A percentile compares a stretch with the other conserved stretches of the same genome.
Evolutionary conservation across 2,113 vertebrate species (phyloP).

Genomic region (Rhombomys opimus): DNA sequence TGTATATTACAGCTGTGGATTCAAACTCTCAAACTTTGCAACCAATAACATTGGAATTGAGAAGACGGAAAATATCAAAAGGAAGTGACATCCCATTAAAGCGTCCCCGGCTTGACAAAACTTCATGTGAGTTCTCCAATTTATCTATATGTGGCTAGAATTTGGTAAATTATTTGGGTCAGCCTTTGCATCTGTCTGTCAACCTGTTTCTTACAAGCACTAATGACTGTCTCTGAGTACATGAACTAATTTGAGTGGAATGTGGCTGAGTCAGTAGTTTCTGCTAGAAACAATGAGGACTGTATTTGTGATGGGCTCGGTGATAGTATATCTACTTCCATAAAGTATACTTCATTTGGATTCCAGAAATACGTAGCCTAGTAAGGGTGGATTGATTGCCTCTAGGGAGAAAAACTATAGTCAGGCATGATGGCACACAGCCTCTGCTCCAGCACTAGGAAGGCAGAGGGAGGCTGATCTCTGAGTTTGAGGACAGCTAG

Average conservation of each 20-base stretch:
- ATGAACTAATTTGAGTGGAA: not conserved
- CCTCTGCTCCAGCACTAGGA: not conserved
- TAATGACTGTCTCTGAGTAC: not conserved
- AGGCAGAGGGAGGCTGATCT: not conserved
- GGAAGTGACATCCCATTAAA: slow-evolving; percentile 89
- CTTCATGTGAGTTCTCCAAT: slow-evolving; percentile 85
- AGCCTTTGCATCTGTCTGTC: not conserved
- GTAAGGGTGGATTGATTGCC: slow-evolving; percentile 39
- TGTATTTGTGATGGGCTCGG: not conserved
- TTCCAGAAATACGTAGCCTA: slow-evolving; percentile 49
- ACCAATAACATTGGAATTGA: slow-evolving; percentile 89
- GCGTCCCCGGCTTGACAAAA: slow-evolving; percentile 89
- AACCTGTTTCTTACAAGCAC: not conserved
- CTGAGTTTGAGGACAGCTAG: not conserved
- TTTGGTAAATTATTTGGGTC: not conserved
- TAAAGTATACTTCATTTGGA: slow-evolving; percentile 61
- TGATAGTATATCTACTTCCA: not conserved
- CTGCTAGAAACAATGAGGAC: slow-evolving; percentile 45
- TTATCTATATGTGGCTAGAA: slow-evolving; percentile 48
- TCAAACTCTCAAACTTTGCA: slow-evolving; percentile 88
- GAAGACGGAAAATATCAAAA: slow-evolving; percentile 90
- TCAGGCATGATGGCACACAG: too few relatives aligned
- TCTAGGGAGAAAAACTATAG: slow-evolving; percentile 42
- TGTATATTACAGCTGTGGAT: slow-evolving; percentile 79
- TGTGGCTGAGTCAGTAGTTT: slow-evolving; percentile 34